A percentile compares a stretch with the other conserved stretches of the same genome.
Evolutionary conservation across 2,888 invertebrate species (phyloP).

Genomic region (Seira sanloemensis): DNA sequence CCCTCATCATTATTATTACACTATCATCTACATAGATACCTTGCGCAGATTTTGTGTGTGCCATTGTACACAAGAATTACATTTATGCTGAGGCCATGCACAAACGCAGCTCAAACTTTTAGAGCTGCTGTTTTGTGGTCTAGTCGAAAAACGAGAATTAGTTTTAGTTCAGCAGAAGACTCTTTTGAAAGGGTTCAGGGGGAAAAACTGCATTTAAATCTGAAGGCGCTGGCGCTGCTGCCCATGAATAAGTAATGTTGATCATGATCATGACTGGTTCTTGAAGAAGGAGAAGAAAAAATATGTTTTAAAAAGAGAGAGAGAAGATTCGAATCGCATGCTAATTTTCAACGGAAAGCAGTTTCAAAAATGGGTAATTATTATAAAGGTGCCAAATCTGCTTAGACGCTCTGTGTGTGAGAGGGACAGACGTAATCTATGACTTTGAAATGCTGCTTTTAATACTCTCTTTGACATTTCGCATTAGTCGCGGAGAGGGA

Average conservation of each 20-base stretch:
- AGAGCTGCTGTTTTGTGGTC: too few relatives aligned
- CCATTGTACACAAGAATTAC: neutral
- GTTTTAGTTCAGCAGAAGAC: neutral
- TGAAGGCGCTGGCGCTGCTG: neutral
- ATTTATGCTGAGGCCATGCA: too few relatives aligned
- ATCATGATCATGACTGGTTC: constrained; percentile 13
- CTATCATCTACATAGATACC: neutral
- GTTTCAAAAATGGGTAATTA: constrained; percentile 11
- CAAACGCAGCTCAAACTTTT: too few relatives aligned
- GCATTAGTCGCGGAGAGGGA: too few relatives aligned
- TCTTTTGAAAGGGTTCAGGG: neutral
- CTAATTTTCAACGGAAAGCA: neutral
- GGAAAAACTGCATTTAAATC: neutral
- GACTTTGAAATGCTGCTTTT: neutral
- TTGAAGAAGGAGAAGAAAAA: too few relatives aligned
- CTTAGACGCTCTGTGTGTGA: too few relatives aligned
- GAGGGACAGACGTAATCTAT: constrained; percentile 5
- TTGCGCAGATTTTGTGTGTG: neutral
- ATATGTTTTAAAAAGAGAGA: too few relatives aligned
- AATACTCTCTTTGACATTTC: neutral
- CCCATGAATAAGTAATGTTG: neutral
- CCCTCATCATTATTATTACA: neutral
- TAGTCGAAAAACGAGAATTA: neutral
- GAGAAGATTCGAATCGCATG: neutral
- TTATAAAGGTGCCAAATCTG: constrained; percentile 45